phyloP scores from a whole-genome alignment of 2,888 invertebrate species.

The Amphipoea lucens region DNA sequence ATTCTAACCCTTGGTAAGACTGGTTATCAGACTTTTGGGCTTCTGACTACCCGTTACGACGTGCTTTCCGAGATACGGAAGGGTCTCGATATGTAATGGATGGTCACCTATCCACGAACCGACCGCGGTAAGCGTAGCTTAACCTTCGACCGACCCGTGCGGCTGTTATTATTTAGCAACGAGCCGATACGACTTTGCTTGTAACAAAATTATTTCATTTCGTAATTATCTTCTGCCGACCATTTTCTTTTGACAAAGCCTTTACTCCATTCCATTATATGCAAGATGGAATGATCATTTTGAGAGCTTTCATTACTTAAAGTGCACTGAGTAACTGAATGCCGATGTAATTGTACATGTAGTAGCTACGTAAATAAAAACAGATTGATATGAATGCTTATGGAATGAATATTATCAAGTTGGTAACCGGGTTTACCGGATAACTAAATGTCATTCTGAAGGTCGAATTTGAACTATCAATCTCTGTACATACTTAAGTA shows the following conservation, averaged over 20 bases:
- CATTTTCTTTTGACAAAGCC: slow-evolving; percentile 9
- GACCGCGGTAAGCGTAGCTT: too few species aligned
- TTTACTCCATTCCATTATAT: background rate
- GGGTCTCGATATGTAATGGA: too few species aligned
- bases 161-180: background rate
- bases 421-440: slow-evolving; percentile 47
- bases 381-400: slow-evolving; percentile 1
- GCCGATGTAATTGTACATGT: background rate
- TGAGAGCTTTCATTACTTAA: slow-evolving; percentile 25
- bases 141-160: background rate
- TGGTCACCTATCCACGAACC: too few species aligned
- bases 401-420: slow-evolving; percentile 26
- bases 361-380: background rate
- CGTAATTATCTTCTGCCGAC: background rate
- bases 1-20: too few species aligned
- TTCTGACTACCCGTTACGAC: too few species aligned
- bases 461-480: slow-evolving; percentile 19
- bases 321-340: slow-evolving; percentile 33
- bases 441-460: slow-evolving; percentile 25
- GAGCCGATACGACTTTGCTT: background rate
- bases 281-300: slow-evolving; percentile 24
- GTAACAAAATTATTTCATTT: background rate
- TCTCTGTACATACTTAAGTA: slow-evolving; percentile 8
- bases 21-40: too few species aligned
- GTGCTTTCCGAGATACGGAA: too few species aligned